phyloP scores from a whole-genome alignment of 2,888 invertebrate genomes.

The Thumatha senex region DNA sequence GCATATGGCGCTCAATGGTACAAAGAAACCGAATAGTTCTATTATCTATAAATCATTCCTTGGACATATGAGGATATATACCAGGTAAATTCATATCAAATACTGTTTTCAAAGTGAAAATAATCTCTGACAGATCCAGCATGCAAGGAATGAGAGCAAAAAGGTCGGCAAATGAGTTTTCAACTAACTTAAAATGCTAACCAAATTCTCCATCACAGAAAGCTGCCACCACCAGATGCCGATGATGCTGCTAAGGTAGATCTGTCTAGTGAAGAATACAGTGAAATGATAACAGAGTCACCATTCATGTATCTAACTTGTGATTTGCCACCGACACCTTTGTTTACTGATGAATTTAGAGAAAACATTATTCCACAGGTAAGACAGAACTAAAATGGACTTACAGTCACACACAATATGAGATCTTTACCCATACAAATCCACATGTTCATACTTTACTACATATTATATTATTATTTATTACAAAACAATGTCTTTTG shows the following conservation, averaged over 20 bases:
- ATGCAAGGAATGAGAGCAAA: no score
- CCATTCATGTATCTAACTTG: conserved; percentile 98
- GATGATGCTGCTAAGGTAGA: conserved; percentile 94
- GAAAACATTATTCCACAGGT: conserved; percentile 99
- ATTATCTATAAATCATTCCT: conserved; percentile 98
- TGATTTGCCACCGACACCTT: conserved; percentile 97
- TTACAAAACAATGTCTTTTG: no score
- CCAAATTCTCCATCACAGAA: conserved; percentile 82
- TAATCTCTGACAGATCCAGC: no score
- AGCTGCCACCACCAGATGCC: conserved; percentile 95
- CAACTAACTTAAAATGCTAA: no score
- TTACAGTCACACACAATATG: no score
- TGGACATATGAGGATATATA: conserved; percentile 94
- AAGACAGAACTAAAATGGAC: conserved; percentile 9
- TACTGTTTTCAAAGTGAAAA: no score
- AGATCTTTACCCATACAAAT: no score
- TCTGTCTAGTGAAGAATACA: conserved; percentile 93
- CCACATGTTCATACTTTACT: no score
- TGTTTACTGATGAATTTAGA: conserved; percentile 98
- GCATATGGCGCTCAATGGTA: conserved; percentile 96
- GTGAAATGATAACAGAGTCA: conserved; percentile 93
- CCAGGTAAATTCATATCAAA: conserved; percentile 65
- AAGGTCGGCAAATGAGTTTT: no score
- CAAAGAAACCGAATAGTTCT: conserved; percentile 93
- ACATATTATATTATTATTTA: no score